Base-by-base conservation (phyloP, 1,140 invertebrate genomes). In the Lepidostoma basale region DNA sequence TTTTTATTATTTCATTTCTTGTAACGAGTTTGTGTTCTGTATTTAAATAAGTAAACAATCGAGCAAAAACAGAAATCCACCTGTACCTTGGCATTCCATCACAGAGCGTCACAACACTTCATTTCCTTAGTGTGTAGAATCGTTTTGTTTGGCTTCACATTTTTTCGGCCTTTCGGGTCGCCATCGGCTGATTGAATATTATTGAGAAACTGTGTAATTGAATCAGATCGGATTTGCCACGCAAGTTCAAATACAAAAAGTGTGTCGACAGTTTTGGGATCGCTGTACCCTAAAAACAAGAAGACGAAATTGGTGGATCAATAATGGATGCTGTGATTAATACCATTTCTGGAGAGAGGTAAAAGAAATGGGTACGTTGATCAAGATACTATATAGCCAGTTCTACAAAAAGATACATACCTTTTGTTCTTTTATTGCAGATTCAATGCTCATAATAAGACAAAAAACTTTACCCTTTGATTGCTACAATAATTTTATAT, bases 201-300 rank as follows among this genome's bases (percentile, higher is more conserved):
- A 39, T 58, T 67, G 54, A 64, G 30, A 66, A 62, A 67, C 65
- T 68, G 65, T 68, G 62, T 68, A 68, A 72, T 72, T 72, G 65
- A 72, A 72, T 72, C 56, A 44, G 66, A 72, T 68, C 40, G 65
- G 23, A 68, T 72, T 67, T 47, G 70, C 26, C 25, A 65, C 70
- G 66, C 47, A 42, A n/a, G 30, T 30, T 40, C 40, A 62, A 16
- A 26, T 36, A 65, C 44, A 49, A 62, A 62, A 62, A 44, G 8
- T 23, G 18, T 28, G 30, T 10, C 18, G 30, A 23, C 30, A 6
- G 9, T 22, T 40, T 2, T 56, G 14, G 10, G 52, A 22, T 28
- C 52, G 52, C 28, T 5, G 30, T 25, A 25, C 16, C 28, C 30
- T 56, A 56, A 56, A 33, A 56, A 56, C 52, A 56, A 56, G 52